Conservation (phyloP, 2,888 invertebrate species). For the Sesia apiformis region DNA sequence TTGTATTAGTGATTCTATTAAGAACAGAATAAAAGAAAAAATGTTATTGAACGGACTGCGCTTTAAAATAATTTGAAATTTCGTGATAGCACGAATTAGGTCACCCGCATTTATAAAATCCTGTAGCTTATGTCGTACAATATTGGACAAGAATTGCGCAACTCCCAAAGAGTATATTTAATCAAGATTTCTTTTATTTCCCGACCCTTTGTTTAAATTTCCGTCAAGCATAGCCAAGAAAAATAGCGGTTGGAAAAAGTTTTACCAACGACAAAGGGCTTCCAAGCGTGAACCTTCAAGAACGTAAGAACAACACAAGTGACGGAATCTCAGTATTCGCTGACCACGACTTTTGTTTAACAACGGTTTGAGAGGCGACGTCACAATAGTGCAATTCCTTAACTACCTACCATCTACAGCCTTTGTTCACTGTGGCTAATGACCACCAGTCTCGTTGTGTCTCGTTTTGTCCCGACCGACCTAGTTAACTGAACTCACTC, state of each 20-base stretch:
- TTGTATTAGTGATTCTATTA: too few relatives aligned
- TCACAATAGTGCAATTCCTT: constrained; percentile 5
- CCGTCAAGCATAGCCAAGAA: constrained; percentile 34
- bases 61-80: too few relatives aligned
- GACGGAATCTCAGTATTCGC: neutral
- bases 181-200: constrained; percentile 45
- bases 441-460: constrained; percentile 23
- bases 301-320: constrained; percentile 8
- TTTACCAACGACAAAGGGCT: constrained; percentile 31
- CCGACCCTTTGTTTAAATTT: constrained; percentile 45
- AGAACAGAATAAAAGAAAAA: too few relatives aligned
- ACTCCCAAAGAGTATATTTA: constrained; percentile 34
- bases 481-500: constrained; percentile 19
- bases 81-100: too few relatives aligned
- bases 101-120: too few relatives aligned
- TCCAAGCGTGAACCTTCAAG: constrained; percentile 37
- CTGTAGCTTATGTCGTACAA: neutral
- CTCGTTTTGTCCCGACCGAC: constrained; percentile 15
- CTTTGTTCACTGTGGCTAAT: constrained; percentile 27
- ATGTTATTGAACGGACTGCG: too few relatives aligned
- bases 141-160: constrained; percentile 21
- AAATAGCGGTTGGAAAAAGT: constrained; percentile 34
- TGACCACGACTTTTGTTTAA: neutral
- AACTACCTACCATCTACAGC: constrained; percentile 4
- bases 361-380: neutral